These are phyloP conservation scores for Lates calcarifer DNA, from an alignment of 2,113 vertebrate genomes.

Conservation along the genomic window DNA sequence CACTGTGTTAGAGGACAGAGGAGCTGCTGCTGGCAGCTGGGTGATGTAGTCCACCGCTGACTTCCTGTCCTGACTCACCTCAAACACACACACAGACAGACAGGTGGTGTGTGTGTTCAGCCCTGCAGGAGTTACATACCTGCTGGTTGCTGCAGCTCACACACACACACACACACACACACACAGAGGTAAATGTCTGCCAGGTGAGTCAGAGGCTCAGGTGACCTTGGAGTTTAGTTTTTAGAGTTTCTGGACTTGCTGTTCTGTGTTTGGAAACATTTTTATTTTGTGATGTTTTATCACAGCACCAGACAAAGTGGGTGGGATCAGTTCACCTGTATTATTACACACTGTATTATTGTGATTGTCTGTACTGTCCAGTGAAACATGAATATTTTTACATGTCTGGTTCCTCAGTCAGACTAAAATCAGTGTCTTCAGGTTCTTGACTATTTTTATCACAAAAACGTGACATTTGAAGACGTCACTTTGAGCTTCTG, in stretches of 20 bases:
- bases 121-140: conserved; percentile 14
- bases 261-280: not conserved
- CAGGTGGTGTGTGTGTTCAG: not conserved
- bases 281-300: too few species aligned
- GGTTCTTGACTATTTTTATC: too few species aligned
- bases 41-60: conserved; percentile 32
- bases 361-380: too few species aligned
- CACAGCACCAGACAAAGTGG: too few species aligned
- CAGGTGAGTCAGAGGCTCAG: conserved; percentile 38
- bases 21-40: conserved; percentile 34
- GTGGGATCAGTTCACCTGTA: too few species aligned
- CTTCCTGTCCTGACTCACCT: conserved; percentile 36
- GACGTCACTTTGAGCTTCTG: too few species aligned
- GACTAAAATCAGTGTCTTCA: too few species aligned
- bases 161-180: conserved; percentile 7
- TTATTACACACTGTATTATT: too few species aligned
- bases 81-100: conserved; percentile 1
- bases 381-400: too few species aligned
- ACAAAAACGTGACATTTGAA: too few species aligned
- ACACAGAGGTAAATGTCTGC: not conserved
- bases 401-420: too few species aligned
- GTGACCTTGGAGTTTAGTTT: conserved; percentile 41
- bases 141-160: conserved; percentile 9
- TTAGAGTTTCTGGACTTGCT: not conserved
- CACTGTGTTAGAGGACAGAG: conserved; percentile 43